phyloP scores from a whole-genome alignment of 2,888 invertebrate genomes.

The Serrognathus titanus region DNA sequence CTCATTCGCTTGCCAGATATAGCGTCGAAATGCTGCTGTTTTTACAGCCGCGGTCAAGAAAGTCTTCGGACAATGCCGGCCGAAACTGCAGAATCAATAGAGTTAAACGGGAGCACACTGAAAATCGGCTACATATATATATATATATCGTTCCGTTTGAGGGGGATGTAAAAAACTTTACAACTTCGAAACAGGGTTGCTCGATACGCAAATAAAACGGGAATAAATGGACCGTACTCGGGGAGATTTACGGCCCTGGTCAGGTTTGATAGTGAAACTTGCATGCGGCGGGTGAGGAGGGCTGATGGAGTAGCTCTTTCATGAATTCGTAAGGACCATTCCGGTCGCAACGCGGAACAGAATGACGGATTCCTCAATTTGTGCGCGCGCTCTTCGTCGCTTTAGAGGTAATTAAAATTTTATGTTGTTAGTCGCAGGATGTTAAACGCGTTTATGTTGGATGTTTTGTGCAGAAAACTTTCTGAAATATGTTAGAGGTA shows the following conservation, averaged over 20 bases:
- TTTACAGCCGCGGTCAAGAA: too few species aligned
- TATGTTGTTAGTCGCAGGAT: not conserved
- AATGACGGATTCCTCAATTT: too few species aligned
- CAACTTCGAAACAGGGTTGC: constrained; percentile 19
- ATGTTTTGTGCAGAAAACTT: too few species aligned
- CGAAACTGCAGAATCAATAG: not conserved
- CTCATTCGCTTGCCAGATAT: too few species aligned
- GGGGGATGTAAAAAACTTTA: constrained; percentile 18
- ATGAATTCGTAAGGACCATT: too few species aligned
- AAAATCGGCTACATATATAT: not conserved
- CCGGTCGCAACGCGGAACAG: too few species aligned
- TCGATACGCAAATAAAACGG: constrained; percentile 38
- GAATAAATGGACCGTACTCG: constrained; percentile 38
- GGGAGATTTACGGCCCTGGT: constrained; percentile 33
- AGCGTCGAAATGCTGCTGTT: too few species aligned
- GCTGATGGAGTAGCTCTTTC: too few species aligned
- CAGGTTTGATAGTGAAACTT: constrained; percentile 26
- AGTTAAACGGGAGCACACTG: not conserved
- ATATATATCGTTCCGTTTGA: not conserved
- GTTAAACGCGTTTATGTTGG: too few species aligned
- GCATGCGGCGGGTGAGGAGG: not conserved
- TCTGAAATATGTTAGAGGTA: too few species aligned
- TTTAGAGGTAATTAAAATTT: not conserved
- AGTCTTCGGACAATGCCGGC: not conserved
- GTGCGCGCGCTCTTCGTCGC: too few species aligned